Conservation (phyloP, 2,113 vertebrate species). For the Hiodon alosoides region DNA sequence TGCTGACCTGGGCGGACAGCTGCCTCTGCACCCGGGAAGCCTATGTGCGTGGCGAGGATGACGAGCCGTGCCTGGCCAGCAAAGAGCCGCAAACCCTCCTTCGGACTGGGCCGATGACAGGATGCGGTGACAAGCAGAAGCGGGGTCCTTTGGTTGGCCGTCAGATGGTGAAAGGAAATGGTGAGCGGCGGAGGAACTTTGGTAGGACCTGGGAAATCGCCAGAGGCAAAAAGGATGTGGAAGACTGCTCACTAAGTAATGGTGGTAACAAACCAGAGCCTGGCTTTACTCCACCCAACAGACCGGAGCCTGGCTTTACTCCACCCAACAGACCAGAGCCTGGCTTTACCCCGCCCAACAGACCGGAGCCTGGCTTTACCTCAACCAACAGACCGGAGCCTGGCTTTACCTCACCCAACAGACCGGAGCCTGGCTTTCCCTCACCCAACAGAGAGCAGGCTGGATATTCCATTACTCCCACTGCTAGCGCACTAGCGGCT, state of each 20-base stretch:
- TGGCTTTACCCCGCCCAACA: neutral
- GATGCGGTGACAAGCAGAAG: neutral
- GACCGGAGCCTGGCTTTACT: neutral
- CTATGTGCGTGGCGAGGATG: neutral
- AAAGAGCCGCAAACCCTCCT: conserved; percentile 6
- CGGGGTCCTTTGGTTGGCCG: too few relatives aligned
- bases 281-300: neutral
- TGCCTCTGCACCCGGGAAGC: conserved; percentile 28
- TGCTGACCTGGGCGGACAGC: conserved; percentile 54
- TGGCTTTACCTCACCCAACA: neutral
- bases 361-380: neutral
- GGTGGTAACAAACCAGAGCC: neutral
- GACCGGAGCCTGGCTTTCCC: neutral
- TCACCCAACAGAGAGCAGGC: neutral
- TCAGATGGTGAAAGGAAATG: too few relatives aligned
- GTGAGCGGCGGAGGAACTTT: conserved; percentile 5
- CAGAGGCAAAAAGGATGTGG: neutral
- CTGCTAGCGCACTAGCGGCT: neutral
- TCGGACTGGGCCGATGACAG: neutral
- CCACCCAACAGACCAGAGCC: neutral
- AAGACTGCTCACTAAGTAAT: neutral
- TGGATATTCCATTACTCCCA: neutral
- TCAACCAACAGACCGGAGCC: too few relatives aligned
- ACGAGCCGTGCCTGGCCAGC: neutral
- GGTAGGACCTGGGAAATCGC: neutral